Base-by-base conservation (phyloP, 2,113 vertebrate genomes). In the Phyllostomus hastatus region DNA sequence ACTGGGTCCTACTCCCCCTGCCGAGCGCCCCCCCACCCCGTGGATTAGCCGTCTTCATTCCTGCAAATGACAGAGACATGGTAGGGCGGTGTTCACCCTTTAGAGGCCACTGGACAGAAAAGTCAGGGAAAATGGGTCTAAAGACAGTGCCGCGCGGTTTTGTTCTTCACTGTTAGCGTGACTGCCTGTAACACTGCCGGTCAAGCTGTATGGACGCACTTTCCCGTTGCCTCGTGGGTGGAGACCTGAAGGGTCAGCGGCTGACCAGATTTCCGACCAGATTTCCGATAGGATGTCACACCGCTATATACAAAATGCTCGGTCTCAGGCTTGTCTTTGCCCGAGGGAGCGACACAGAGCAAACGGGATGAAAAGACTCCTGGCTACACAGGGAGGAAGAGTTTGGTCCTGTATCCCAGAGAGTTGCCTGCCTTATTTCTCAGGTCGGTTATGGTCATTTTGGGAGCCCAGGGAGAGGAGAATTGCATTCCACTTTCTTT, bases 191-290 rank as follows among this genome's bases (percentile, higher is more conserved):
- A n/a, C 43, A 41, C n/a, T 59, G n/a, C 70, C 84, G 46, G 12
- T 17, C 46, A 57, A 41, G 48, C 20, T 38, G 28, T 38, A n/a
- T n/a, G 46, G 41, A n/a, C 64, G 4, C 41, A 2, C 3, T 90
- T 89, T 85, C 78, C 86, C 41, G 2, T 59, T 38, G 69, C 33
- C 64, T 88, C 15, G 69, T 94, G 38, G n/a, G 16, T 46, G 59
- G n/a, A 43, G 66, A 54, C 15, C 7, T 28, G 12, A 67, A 88
- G 81, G 24, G 33, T 19, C 54, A 38, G 20, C 17, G 54, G 57
- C 33, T 26, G n/a, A 59, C 52, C 81, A 26, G 41, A 48, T 82
- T 87, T 97, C 35, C 35, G 31, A 59, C 48, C 81, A 26, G 41
- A 48, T 82, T 87, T 97, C 35, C 35, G 38, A 20, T n/a, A n/a